Conservation (phyloP, 2,113 vertebrate species). For the Aythya baeri region DNA sequence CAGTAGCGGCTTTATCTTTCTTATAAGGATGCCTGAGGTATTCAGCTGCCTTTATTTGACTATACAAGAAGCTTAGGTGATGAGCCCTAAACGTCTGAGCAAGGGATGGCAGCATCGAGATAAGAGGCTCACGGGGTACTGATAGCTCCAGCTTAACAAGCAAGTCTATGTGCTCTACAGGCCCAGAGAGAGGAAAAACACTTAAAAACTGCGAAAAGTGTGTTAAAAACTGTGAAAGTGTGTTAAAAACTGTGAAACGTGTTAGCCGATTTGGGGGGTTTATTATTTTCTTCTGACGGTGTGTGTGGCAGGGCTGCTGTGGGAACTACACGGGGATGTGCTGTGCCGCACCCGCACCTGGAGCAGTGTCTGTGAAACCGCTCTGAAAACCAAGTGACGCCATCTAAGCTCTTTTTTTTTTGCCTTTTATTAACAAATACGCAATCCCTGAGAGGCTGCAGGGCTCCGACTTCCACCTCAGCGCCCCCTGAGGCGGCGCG, state of each 20-base stretch:
- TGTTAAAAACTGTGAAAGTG: no score
- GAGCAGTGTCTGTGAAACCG: rapidly evolving
- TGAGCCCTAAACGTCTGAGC: background rate
- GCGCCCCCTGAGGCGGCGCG: no score
- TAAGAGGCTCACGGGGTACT: rapidly evolving
- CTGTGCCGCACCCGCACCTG: no score
- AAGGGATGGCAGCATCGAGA: no score
- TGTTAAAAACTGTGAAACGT: no score
- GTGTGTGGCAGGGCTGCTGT: no score
- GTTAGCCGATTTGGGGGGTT: no score
- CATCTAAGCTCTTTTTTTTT: no score
- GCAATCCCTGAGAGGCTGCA: no score
- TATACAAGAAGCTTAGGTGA: background rate
- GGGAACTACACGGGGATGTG: no score
- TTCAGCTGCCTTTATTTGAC: background rate
- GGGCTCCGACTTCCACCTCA: no score
- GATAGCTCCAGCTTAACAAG: background rate
- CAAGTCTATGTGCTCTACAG: background rate
- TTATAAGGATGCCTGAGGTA: background rate
- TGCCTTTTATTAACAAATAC: background rate
- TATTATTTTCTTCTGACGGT: no score
- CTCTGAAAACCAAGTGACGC: background rate
- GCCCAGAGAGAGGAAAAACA: background rate
- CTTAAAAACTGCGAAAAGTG: background rate
- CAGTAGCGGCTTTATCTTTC: background rate